Evolutionary conservation across 2,888 invertebrate genomes (phyloP).

Genomic region (Dolichomitus sp.): DNA sequence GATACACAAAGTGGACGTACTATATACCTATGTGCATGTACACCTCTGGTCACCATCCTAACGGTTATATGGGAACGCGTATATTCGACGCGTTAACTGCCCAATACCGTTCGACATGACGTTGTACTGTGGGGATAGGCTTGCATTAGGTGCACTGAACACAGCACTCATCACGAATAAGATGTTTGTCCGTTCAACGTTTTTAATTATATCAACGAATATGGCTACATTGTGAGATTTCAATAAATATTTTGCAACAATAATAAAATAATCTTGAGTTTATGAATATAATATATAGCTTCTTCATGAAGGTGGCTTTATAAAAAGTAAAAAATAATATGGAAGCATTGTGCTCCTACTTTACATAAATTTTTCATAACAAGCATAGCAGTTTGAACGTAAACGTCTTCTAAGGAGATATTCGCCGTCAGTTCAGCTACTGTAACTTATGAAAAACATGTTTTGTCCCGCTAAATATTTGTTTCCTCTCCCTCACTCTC

Average conservation of each 20-base stretch:
- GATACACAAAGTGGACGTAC: background rate
- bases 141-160: conserved; percentile 33
- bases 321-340: too few relatives aligned
- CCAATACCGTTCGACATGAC: conserved; percentile 14
- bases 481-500: too few relatives aligned
- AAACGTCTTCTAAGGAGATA: too few relatives aligned
- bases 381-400: too few relatives aligned
- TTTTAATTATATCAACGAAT: background rate
- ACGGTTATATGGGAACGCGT: conserved; percentile 25
- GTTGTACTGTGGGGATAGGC: background rate
- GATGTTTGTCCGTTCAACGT: background rate
- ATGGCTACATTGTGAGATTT: background rate
- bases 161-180: conserved; percentile 20
- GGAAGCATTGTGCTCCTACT: too few relatives aligned
- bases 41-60: background rate
- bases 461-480: too few relatives aligned
- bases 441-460: too few relatives aligned
- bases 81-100: conserved; percentile 36
- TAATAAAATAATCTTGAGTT: background rate
- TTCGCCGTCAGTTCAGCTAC: too few relatives aligned
- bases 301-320: too few relatives aligned
- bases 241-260: background rate
- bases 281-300: background rate
- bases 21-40: background rate
- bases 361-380: too few relatives aligned